Evolutionary conservation across 2,797 vertebrate species (phyloP).

Genomic region (Sorex maritimensis): DNA sequence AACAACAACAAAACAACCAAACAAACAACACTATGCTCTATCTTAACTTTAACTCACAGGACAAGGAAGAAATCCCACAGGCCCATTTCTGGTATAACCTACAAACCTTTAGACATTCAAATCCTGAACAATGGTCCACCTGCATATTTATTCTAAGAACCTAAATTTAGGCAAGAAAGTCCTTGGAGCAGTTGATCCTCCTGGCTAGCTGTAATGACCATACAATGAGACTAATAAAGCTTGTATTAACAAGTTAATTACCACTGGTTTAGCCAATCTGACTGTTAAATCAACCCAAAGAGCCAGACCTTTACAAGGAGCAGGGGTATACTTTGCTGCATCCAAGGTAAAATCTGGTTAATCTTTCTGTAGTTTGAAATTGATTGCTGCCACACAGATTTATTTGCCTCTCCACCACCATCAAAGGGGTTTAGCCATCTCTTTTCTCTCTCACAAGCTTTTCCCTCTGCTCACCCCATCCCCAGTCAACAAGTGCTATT

Average conservation of each 20-base stretch:
- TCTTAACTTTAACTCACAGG: not conserved
- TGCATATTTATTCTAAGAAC: not conserved
- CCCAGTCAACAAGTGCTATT: constrained; percentile 42
- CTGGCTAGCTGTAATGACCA: not conserved
- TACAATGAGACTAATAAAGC: not conserved
- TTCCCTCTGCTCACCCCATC: constrained; percentile 6
- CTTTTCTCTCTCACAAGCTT: not conserved
- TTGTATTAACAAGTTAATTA: constrained; percentile 26
- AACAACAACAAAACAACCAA: not conserved
- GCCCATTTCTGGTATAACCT: too few relatives aligned
- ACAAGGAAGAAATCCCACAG: not conserved
- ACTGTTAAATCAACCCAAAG: not conserved
- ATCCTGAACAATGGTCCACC: not conserved
- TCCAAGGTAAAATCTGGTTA: constrained; percentile 57
- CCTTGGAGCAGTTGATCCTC: not conserved
- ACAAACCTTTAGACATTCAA: not conserved
- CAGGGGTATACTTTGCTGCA: constrained; percentile 40
- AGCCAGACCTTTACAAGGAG: not conserved
- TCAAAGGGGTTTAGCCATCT: not conserved
- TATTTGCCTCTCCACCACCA: constrained; percentile 19
- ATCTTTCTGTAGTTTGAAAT: not conserved
- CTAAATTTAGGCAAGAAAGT: not conserved
- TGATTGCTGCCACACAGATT: not conserved
- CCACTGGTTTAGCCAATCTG: not conserved
- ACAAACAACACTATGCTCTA: not conserved